Conservation (phyloP, 2,888 invertebrate genomes). For the Polydrusus tereticollis region DNA sequence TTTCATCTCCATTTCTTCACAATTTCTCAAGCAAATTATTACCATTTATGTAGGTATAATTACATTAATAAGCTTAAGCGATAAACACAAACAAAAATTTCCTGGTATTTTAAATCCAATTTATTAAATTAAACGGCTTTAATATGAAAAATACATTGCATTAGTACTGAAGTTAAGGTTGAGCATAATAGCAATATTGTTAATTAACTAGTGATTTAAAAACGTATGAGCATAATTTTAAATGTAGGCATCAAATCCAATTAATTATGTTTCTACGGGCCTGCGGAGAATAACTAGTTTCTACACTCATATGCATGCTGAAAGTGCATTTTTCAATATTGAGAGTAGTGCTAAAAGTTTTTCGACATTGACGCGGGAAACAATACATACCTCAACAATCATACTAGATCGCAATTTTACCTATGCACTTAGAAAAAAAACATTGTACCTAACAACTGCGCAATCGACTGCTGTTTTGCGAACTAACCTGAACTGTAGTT, state of each 20-base stretch:
- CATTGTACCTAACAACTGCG: too few relatives aligned
- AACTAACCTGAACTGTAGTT: too few relatives aligned
- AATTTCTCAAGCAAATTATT: not conserved
- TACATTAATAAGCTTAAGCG: not conserved
- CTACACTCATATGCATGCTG: too few relatives aligned
- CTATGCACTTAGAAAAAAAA: too few relatives aligned
- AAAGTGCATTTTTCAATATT: too few relatives aligned
- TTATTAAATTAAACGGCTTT: constrained; percentile 11
- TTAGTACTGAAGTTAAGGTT: not conserved
- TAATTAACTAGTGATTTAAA: not conserved
- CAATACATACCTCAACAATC: too few relatives aligned
- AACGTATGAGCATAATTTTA: not conserved
- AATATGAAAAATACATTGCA: not conserved
- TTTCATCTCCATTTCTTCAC: not conserved
- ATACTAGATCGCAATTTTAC: too few relatives aligned
- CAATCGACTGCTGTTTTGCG: too few relatives aligned
- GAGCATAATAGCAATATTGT: not conserved
- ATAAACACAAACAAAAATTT: constrained; percentile 7
- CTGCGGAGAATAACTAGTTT: too few relatives aligned
- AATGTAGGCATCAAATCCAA: not conserved
- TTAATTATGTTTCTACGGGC: too few relatives aligned
- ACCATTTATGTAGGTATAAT: constrained; percentile 1
- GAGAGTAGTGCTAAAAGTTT: too few relatives aligned
- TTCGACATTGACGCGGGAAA: too few relatives aligned
- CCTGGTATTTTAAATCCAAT: not conserved